Conservation (phyloP, 2,888 invertebrate genomes). For the Caenorhabditis sp. region DNA sequence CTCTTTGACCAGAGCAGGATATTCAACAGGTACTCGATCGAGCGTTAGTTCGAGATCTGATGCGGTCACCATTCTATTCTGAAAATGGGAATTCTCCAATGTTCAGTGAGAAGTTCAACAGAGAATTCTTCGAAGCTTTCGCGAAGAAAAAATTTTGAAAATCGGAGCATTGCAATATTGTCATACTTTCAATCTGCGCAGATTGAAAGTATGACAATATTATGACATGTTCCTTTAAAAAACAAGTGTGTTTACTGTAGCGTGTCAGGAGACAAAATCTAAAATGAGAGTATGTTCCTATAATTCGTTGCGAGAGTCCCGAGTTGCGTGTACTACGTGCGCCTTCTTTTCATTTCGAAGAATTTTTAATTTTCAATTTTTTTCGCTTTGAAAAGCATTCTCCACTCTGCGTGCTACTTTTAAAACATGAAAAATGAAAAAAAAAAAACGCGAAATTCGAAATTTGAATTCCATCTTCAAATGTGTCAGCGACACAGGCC, state of each 20-base stretch:
- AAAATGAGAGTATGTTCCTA: no score
- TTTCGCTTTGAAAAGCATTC: no score
- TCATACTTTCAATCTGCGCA: no score
- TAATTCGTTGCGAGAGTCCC: no score
- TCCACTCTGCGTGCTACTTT: no score
- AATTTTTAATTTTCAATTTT: no score
- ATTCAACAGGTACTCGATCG: constrained; percentile 32
- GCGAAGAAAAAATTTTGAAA: background rate
- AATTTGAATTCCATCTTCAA: background rate
- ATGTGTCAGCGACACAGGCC: background rate
- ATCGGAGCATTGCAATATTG: no score
- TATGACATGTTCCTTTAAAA: constrained; percentile 14
- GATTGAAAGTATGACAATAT: background rate
- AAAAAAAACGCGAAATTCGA: background rate
- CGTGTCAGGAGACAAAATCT: no score
- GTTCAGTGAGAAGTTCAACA: background rate
- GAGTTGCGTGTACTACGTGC: no score
- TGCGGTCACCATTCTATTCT: constrained; percentile 1
- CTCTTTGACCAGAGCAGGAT: constrained; percentile 43
- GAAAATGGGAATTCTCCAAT: background rate
- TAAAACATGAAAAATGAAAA: background rate
- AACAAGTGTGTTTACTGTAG: background rate
- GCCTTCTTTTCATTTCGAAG: no score
- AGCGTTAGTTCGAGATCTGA: constrained; percentile 28
- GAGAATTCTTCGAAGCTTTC: background rate